Percentiles rank a stretch among this genome's conserved stretches.
Conservation (phyloP, 1,140 invertebrate genomes). For the Drosophila mauritiana region DNA sequence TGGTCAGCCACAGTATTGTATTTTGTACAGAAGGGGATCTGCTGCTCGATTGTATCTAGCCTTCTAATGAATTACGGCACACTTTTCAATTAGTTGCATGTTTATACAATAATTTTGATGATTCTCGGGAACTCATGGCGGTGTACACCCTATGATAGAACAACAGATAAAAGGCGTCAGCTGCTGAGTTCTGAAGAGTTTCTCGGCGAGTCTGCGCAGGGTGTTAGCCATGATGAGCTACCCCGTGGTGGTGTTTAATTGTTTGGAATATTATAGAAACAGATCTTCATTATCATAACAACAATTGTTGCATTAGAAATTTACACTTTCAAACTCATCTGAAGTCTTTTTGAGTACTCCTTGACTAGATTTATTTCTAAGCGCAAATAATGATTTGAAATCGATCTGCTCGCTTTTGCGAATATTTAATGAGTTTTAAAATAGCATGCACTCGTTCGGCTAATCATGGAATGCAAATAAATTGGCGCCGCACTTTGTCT, state of each 20-base stretch:
- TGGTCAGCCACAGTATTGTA: conserved; percentile 17
- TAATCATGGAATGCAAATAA: conserved; percentile 43
- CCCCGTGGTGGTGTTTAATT: conserved; percentile 55
- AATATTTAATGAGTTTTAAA: conserved; percentile 20
- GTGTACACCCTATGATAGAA: conserved; percentile 29
- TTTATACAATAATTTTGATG: conserved; percentile 60
- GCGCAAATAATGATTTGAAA: neutral
- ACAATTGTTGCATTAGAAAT: too few relatives aligned
- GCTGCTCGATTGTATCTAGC: conserved; percentile 32
- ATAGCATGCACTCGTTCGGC: conserved; percentile 19
- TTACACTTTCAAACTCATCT: too few relatives aligned
- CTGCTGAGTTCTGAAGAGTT: conserved; percentile 40
- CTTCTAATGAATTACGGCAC: conserved; percentile 66
- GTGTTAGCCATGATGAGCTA: conserved; percentile 41
- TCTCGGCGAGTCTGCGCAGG: conserved; percentile 22
- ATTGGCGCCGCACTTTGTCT: conserved; percentile 58
- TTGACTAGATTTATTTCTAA: neutral
- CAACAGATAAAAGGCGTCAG: conserved; percentile 48
- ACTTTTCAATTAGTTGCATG: conserved; percentile 67
- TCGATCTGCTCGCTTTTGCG: neutral
- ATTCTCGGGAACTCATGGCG: conserved; percentile 33
- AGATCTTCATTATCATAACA: too few relatives aligned
- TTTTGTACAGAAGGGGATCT: conserved; percentile 12
- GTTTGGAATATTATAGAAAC: conserved; percentile 13
- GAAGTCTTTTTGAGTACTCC: too few relatives aligned